A percentile compares a stretch with the other conserved stretches of the same genome.
phyloP scores from a whole-genome alignment of 1,140 invertebrate species.

The Zaprionus capensis region DNA sequence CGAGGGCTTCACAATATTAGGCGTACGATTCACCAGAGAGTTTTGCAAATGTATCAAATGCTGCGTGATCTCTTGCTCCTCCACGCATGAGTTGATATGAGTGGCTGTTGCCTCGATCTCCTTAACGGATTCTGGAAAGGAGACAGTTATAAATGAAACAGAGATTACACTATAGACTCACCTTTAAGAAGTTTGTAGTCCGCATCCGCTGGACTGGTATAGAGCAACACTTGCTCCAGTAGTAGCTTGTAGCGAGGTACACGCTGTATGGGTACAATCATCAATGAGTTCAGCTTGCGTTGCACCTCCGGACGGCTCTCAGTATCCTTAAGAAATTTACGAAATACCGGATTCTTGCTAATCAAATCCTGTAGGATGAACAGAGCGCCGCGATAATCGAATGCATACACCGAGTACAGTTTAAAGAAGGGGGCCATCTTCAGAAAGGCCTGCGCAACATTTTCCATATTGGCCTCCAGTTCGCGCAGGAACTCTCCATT shows the following conservation, averaged over 20 bases:
- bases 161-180: slow-evolving; percentile 32
- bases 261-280: slow-evolving; percentile 91
- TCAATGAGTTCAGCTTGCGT: slow-evolving; percentile 88
- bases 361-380: slow-evolving; percentile 86
- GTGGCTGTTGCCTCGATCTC: slow-evolving; percentile 88
- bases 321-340: slow-evolving; percentile 87
- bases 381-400: slow-evolving; percentile 88
- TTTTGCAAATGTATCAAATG: slow-evolving; percentile 89
- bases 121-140: slow-evolving; percentile 86
- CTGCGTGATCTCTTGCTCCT: slow-evolving; percentile 90
- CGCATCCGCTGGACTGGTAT: slow-evolving; percentile 87
- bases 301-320: slow-evolving; percentile 90
- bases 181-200: slow-evolving; percentile 86
- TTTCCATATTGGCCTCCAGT: slow-evolving; percentile 86
- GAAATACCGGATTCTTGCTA: slow-evolving; percentile 86
- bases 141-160: slow-evolving; percentile 44
- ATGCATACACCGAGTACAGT: slow-evolving; percentile 91
- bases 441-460: slow-evolving; percentile 88
- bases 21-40: slow-evolving; percentile 86
- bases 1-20: slow-evolving; percentile 88
- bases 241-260: slow-evolving; percentile 90
- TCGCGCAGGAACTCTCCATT: slow-evolving; percentile 89
- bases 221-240: slow-evolving; percentile 88
- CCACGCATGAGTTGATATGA: slow-evolving; percentile 89
- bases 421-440: slow-evolving; percentile 91